phyloP scores from a whole-genome alignment of 2,888 invertebrate species.

The Lasioglossum pauxillum region DNA sequence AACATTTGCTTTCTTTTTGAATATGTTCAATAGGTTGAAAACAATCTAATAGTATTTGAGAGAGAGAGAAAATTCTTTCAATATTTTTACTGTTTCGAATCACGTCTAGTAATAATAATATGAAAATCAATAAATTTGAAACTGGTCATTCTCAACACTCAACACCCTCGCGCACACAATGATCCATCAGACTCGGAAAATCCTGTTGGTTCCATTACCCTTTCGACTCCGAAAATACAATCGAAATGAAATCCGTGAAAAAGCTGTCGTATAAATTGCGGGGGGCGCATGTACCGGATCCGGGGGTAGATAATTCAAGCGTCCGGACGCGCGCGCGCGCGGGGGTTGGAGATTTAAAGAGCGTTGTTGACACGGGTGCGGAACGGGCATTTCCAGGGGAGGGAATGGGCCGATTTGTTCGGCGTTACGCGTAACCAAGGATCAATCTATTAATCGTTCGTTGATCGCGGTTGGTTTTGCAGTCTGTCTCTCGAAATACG shows the following conservation, averaged over 20 bases:
- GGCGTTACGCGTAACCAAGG: slow-evolving; percentile 52
- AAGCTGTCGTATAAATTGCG: slow-evolving; percentile 34
- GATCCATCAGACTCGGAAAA: neutral
- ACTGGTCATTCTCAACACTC: no score
- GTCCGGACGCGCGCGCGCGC: neutral
- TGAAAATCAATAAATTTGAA: no score
- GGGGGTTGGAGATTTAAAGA: slow-evolving; percentile 40
- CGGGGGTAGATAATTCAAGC: slow-evolving; percentile 22
- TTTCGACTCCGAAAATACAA: slow-evolving; percentile 29
- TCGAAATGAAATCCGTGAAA: slow-evolving; percentile 21
- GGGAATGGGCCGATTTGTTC: slow-evolving; percentile 22
- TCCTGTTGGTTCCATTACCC: slow-evolving; percentile 17
- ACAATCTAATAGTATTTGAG: no score
- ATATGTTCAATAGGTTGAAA: no score
- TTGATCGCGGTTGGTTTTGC: slow-evolving; percentile 41
- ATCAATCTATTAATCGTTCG: slow-evolving; percentile 65
- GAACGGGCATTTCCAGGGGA: slow-evolving; percentile 47
- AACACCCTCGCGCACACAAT: neutral
- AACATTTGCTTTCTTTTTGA: no score
- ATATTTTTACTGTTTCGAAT: no score
- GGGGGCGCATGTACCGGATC: neutral
- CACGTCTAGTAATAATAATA: no score
- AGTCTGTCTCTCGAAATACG: slow-evolving; percentile 59
- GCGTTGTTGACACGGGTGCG: neutral
- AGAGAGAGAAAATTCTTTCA: no score